A percentile compares a stretch with the other conserved stretches of the same genome.
Conservation (phyloP, 1,140 invertebrate genomes). For the Bombus confusus region DNA sequence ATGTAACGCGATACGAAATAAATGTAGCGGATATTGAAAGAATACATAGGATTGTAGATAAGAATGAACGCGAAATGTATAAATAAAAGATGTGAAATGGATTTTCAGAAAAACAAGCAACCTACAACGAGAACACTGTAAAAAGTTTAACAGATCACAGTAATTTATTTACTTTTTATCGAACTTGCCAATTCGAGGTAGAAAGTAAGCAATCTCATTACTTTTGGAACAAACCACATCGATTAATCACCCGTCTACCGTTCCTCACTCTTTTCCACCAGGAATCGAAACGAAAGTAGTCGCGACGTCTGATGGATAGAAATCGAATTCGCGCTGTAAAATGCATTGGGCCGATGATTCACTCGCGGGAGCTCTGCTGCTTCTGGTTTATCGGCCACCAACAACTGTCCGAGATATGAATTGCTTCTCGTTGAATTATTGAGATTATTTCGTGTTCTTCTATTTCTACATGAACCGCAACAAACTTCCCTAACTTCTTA, state of each 20-base stretch:
- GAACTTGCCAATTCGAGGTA: constrained; percentile 27
- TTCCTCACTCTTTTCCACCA: constrained; percentile 19
- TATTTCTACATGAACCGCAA: background rate
- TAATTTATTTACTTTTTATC: constrained; percentile 30
- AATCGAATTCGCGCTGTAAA: constrained; percentile 59
- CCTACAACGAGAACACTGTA: too few relatives aligned
- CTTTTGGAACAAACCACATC: constrained; percentile 37
- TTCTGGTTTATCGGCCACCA: background rate
- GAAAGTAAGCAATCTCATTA: background rate
- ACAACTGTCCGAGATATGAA: constrained; percentile 17
- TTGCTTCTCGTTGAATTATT: constrained; percentile 1
- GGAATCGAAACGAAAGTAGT: constrained; percentile 31
- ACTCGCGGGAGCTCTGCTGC: constrained; percentile 4
- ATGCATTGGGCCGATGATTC: constrained; percentile 61
- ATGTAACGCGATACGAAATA: too few relatives aligned
- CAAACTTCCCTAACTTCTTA: background rate
- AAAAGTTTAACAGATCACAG: constrained; percentile 24
- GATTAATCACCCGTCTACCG: background rate
- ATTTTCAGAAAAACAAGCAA: too few relatives aligned
- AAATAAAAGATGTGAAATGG: too few relatives aligned
- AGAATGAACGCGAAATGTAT: too few relatives aligned
- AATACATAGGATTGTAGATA: too few relatives aligned
- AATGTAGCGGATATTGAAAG: too few relatives aligned
- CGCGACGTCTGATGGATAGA: constrained; percentile 51
- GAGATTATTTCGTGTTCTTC: background rate